phyloP scores from a whole-genome alignment of 2,797 vertebrate genomes.

The Gadopsis bispinosus region DNA sequence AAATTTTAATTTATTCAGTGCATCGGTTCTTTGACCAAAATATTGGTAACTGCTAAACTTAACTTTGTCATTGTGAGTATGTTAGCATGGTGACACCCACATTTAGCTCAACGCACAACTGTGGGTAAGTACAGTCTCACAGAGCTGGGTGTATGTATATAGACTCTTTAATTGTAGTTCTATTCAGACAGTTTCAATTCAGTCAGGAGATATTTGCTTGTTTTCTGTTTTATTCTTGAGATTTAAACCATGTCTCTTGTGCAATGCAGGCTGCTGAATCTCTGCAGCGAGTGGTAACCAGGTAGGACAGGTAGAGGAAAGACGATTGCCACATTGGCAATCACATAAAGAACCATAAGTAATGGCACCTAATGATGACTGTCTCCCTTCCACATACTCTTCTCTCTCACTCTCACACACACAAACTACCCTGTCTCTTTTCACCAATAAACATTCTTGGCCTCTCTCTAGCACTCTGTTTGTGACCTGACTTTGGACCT shows the following conservation, averaged over 20 bases:
- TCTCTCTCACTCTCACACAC: neutral
- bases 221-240: neutral
- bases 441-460: conserved; percentile 44
- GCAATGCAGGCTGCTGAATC: conserved; percentile 80
- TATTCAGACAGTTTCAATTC: neutral
- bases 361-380: conserved; percentile 95
- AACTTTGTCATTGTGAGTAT: neutral
- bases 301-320: conserved; percentile 89
- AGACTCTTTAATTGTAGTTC: neutral
- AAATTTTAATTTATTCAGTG: neutral
- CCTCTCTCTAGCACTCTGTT: conserved; percentile 18
- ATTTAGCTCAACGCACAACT: neutral
- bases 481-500: conserved; percentile 72
- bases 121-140: neutral
- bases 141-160: neutral
- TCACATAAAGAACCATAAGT: conserved; percentile 91
- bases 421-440: conserved; percentile 6
- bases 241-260: conserved; percentile 42
- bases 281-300: conserved; percentile 87
- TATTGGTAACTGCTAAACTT: no score
- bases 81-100: neutral
- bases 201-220: neutral
- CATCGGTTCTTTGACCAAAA: neutral
- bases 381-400: conserved; percentile 80
- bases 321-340: conserved; percentile 91